Conservation (phyloP, 2,888 invertebrate genomes). For the Chloroclysta siterata region DNA sequence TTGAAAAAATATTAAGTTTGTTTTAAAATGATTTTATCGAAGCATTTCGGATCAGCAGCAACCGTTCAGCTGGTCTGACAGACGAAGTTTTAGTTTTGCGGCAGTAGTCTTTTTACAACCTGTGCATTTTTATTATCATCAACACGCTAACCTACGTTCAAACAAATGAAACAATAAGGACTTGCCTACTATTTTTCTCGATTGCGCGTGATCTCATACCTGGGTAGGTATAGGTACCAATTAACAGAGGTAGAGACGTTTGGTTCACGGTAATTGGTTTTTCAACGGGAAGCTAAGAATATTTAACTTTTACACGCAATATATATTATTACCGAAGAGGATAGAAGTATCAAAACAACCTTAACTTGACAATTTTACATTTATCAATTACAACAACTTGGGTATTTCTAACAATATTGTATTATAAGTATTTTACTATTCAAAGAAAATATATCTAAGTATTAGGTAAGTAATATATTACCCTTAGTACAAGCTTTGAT, state of each 20-base stretch:
- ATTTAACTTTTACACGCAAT: neutral
- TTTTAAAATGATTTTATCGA: too few species aligned
- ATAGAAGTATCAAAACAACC: too few species aligned
- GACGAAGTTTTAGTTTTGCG: neutral
- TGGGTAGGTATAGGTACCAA: neutral
- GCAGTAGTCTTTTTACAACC: neutral
- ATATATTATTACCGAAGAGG: too few species aligned
- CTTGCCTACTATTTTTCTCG: neutral
- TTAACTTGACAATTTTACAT: too few species aligned
- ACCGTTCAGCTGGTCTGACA: neutral
- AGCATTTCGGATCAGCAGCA: too few species aligned
- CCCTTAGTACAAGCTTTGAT: too few species aligned
- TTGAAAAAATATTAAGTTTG: too few species aligned
- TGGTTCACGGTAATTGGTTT: neutral
- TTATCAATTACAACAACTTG: too few species aligned
- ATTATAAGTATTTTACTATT: too few species aligned
- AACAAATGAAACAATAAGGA: neutral
- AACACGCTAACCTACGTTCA: neutral
- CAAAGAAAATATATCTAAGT: too few species aligned
- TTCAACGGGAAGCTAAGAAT: neutral
- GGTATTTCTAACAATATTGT: too few species aligned
- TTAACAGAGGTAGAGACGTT: neutral
- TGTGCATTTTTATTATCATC: neutral
- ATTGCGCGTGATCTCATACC: neutral
- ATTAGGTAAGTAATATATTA: too few species aligned